These are phyloP conservation scores for Fulica atra DNA, from an alignment of 2,113 vertebrate genomes.

Conservation along the genomic window DNA sequence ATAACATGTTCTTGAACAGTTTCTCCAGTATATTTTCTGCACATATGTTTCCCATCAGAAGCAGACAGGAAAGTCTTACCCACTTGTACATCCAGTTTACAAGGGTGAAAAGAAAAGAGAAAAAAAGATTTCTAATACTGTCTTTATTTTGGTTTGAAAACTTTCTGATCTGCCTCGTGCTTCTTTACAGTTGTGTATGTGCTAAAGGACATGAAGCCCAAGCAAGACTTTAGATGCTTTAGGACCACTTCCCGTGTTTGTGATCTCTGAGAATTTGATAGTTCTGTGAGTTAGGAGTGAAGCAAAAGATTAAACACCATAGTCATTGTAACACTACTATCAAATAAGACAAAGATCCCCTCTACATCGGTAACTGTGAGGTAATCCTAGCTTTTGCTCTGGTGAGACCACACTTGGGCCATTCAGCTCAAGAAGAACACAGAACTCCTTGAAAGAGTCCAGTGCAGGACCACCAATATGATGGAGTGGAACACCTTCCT, in stretches of 20 bases:
- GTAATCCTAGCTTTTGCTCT: too few relatives aligned
- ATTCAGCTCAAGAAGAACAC: too few relatives aligned
- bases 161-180: background rate
- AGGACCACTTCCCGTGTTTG: background rate
- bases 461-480: too few relatives aligned
- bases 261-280: background rate
- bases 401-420: too few relatives aligned
- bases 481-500: too few relatives aligned
- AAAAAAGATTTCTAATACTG: background rate
- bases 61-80: background rate
- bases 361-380: background rate
- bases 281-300: background rate
- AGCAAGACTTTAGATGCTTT: background rate
- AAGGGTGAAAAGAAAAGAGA: background rate
- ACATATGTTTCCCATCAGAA: constrained; percentile 32
- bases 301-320: background rate
- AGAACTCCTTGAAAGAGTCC: too few relatives aligned
- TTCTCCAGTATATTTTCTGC: background rate
- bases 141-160: background rate
- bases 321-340: background rate
- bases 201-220: background rate
- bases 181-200: background rate
- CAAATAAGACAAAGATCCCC: background rate
- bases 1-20: constrained; percentile 38
- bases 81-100: background rate